Evolutionary conservation across 2,888 invertebrate species (phyloP).

Genomic region (Argynnis bischoffii): DNA sequence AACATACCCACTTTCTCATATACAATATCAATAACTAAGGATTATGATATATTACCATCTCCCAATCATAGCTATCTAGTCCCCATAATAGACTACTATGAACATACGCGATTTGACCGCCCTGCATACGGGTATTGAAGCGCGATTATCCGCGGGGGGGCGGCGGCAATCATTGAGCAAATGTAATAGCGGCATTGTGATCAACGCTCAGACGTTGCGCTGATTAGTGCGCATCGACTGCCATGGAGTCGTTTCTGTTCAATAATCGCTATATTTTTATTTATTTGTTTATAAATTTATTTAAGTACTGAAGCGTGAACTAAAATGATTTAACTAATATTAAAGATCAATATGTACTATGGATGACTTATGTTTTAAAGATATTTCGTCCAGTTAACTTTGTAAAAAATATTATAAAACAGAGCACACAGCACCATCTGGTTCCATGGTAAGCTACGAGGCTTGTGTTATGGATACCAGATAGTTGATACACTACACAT

Average conservation of each 20-base stretch:
- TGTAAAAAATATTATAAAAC: no score
- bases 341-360: no score
- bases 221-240: conserved; percentile 67
- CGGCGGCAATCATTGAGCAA: conserved; percentile 77
- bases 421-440: no score
- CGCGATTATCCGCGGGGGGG: conserved; percentile 47
- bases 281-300: neutral
- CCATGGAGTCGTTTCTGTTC: conserved; percentile 48
- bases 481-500: no score
- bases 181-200: conserved; percentile 81
- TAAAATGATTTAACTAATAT: no score
- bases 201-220: conserved; percentile 68
- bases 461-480: no score
- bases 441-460: no score
- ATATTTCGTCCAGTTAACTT: no score
- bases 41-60: conserved; percentile 2
- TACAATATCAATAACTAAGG: conserved; percentile 4
- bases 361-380: no score
- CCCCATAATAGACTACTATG: conserved; percentile 32
- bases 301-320: neutral
- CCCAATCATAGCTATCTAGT: conserved; percentile 16
- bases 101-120: conserved; percentile 44
- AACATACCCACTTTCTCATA: neutral
- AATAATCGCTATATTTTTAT: neutral
- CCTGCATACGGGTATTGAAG: conserved; percentile 44